phyloP scores from a whole-genome alignment of 2,113 vertebrate species.

The Mormyrus iriodes region DNA sequence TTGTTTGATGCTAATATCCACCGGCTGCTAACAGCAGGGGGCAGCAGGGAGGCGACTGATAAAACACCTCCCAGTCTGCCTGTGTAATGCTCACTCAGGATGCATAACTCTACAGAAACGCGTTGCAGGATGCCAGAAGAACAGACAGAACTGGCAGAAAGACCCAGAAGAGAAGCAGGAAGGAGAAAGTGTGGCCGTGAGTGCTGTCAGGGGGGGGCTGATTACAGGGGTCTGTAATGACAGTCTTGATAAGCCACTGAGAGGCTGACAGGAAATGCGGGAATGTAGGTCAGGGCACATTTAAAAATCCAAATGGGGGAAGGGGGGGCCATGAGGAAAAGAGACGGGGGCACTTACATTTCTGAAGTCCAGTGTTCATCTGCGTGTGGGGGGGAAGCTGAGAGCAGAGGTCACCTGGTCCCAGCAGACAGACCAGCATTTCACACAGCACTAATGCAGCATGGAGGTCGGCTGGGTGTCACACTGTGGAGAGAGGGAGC shows the following conservation, averaged over 20 bases:
- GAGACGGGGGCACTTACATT: slow-evolving; percentile 80
- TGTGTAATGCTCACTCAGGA: background rate
- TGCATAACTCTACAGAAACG: background rate
- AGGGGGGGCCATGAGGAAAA: background rate
- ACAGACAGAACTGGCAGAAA: slow-evolving; percentile 25
- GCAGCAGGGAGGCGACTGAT: background rate
- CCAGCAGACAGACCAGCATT: slow-evolving; percentile 98
- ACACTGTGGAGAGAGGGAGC: slow-evolving; percentile 70
- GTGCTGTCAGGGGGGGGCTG: slow-evolving; percentile 38
- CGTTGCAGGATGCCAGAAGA: background rate
- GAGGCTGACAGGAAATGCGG: background rate
- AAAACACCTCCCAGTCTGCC: background rate
- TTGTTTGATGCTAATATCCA: background rate
- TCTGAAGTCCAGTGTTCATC: slow-evolving; percentile 99
- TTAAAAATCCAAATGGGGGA: background rate
- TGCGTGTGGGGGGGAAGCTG: slow-evolving; percentile 98
- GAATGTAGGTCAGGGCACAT: slow-evolving; percentile 19
- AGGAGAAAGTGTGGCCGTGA: background rate
- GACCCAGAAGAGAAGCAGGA: background rate
- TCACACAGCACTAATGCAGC: slow-evolving; percentile 92
- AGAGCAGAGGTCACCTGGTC: slow-evolving; percentile 96
- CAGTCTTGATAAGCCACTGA: slow-evolving; percentile 57
- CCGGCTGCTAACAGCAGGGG: background rate
- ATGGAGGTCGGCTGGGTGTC: slow-evolving; percentile 80
- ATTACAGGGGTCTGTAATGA: slow-evolving; percentile 57